Percentiles rank a stretch among this genome's conserved stretches.
phyloP scores from a whole-genome alignment of 2,888 invertebrate genomes.

The Falcaria lacertinaria region DNA sequence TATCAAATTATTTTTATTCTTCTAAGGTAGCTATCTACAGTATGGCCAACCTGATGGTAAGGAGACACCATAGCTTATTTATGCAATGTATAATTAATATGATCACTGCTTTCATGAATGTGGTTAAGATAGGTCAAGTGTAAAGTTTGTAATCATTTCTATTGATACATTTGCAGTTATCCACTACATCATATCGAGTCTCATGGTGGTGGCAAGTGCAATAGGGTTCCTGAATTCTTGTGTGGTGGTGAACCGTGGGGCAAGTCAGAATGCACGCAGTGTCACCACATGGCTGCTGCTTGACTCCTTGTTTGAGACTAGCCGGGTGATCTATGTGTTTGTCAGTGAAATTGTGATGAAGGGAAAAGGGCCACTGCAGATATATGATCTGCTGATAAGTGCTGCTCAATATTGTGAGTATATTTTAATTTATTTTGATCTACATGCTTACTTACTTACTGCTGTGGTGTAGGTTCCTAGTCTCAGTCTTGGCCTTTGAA shows the following conservation, averaged over 20 bases:
- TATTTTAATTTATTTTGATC: background rate
- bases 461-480: too few species aligned
- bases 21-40: too few species aligned
- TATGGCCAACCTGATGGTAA: too few species aligned
- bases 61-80: too few species aligned
- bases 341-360: constrained; percentile 55
- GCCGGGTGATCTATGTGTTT: constrained; percentile 63
- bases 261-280: constrained; percentile 46
- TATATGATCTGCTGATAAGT: constrained; percentile 60
- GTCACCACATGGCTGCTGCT: constrained; percentile 65
- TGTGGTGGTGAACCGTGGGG: constrained; percentile 53
- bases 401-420: constrained; percentile 64
- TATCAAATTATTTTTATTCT: too few species aligned
- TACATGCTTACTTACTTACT: too few species aligned
- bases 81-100: too few species aligned
- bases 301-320: constrained; percentile 68
- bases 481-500: too few species aligned
- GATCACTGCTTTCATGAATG: too few species aligned
- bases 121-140: too few species aligned
- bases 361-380: constrained; percentile 50
- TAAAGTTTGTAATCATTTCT: too few species aligned
- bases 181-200: constrained; percentile 59
- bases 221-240: constrained; percentile 67
- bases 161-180: constrained; percentile 35
- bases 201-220: constrained; percentile 53